Conservation (phyloP, 2,888 invertebrate genomes). For the Crepidodera aurea region DNA sequence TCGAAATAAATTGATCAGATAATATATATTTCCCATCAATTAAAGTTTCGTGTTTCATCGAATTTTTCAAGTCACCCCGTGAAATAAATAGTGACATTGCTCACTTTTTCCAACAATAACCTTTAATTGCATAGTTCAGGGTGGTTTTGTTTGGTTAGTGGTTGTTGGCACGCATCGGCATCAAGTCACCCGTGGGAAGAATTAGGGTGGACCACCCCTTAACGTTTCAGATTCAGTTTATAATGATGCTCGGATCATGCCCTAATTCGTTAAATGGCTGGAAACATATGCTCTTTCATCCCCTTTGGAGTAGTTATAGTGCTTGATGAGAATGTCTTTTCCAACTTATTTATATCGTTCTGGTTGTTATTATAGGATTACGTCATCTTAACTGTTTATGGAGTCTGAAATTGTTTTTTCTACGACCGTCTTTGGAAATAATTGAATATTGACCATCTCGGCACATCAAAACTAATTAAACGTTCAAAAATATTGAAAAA, state of each 20-base stretch:
- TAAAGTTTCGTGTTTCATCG: conserved; percentile 33
- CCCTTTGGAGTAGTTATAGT: conserved; percentile 24
- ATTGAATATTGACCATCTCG: no score
- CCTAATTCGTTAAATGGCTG: conserved; percentile 62
- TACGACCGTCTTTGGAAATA: background rate
- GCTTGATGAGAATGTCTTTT: conserved; percentile 29
- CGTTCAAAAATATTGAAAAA: no score
- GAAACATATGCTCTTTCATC: conserved; percentile 58
- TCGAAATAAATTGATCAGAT: background rate
- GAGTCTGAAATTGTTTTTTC: background rate
- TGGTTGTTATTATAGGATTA: conserved; percentile 23
- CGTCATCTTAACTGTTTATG: conserved; percentile 13
- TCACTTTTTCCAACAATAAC: conserved; percentile 55
- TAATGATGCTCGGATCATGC: conserved; percentile 56
- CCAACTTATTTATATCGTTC: conserved; percentile 29
- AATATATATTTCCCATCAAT: conserved; percentile 21
- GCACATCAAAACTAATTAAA: no score
- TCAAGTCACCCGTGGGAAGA: conserved; percentile 58
- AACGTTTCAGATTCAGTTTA: conserved; percentile 48
- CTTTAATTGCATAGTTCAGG: conserved; percentile 53
- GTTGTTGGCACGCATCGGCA: conserved; percentile 57
- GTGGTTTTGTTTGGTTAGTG: conserved; percentile 57
- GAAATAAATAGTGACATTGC: conserved; percentile 44
- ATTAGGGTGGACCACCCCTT: conserved; percentile 41
- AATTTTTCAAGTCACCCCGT: conserved; percentile 31